Base-by-base conservation (phyloP, 2,888 invertebrate species). In the Nomada goodeniana region DNA sequence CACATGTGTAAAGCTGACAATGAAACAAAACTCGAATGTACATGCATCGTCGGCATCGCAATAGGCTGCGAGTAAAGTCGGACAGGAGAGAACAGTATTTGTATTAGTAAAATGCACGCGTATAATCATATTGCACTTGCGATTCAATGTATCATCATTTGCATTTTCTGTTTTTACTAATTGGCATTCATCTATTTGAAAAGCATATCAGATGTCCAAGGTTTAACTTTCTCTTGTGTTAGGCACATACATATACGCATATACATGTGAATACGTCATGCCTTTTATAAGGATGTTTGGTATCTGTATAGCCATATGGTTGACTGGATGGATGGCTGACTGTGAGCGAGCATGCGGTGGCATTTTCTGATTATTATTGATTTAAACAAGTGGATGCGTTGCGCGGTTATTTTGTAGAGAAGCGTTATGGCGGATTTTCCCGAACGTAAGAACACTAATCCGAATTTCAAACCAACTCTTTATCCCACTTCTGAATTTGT, bases 151-250 rank as follows among this genome's bases (percentile, higher is more conserved):
- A 50, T 44, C 15, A 4, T 47, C 36, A 10, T 20, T 50, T 23
- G 23, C 44, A n/a, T 71, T 23, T 55, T n/a, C 67, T 50, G 20
- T 52, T 23, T 44, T 20, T 59, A 44, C 55, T 82, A 76, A 83
- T 80, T 80, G 55, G 59, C 60, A 82, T 68, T 70, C 70, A 61
- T 73, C 65, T 72, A 18, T 47, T 67, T 63, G 42, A 74, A 82
- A 71, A 83, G 76, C 86, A 88, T 87, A 89, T 89, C 87, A 87
- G 36, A 70, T 76, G 57, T 84, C 83, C 86, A 87, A 86, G 84
- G 80, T 89, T 86, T 26, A 55, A 68, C 29, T 78, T 20, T 67
- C 26, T 82, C 53, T 55, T 63, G 20, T 50, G 67, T 60, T 64
- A 71, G 29, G 53, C 18, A 72, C 52, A 44, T 15, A 29, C 23